Evolutionary conservation across 2,113 vertebrate species (phyloP), one percentile per base, ranked within the genome.

Genomic region (Eolophus roseicapilla): DNA sequence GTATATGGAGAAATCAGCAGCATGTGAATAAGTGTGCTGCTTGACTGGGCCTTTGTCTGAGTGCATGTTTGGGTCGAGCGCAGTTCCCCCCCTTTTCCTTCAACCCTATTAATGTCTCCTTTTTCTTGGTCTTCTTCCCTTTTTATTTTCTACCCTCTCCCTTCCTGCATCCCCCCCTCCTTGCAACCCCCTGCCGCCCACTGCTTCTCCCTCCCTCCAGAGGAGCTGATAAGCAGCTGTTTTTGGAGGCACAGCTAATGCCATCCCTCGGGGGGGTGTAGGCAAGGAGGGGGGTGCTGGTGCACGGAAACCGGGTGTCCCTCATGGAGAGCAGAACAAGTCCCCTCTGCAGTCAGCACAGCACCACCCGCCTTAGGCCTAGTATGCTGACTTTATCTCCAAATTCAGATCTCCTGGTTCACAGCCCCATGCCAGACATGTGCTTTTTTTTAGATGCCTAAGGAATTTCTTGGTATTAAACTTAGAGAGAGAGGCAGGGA

Each of bases 151-250:
- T 47, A 18, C 41, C 7, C 2, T 19, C 18, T 55, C 27, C 71
- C 28, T 76, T 64, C 55, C 77, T 50, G n/a, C 4, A 31, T 18
- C 39, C 17, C 62, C 17, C 10, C 2, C 25, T 80, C 81, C 62
- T 94, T 85, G 33, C 92, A 93, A 80, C 92, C 95, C 88, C 64
- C 90, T 96, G 92, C 95, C 82, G 86, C 92, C 92, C 88, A 86
- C 88, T 86, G 95, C 71, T 90, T 70, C 92, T 90, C 87, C 53
- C 79, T 84, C 85, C 73, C 82, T 95, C 85, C 95, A 86, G 90
- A 95, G 93, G 55, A 86, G 83, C 93, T 92, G 96, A 95, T 95
- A 97, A 95, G 93, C 95, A 96, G 94, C 92, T 97, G 96, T 7
- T 76, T 95, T 85, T 88, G 85, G 92, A 94, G 94, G 79, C 90